Conservation (phyloP, 1,140 invertebrate genomes). For the Anastrepha ludens region DNA sequence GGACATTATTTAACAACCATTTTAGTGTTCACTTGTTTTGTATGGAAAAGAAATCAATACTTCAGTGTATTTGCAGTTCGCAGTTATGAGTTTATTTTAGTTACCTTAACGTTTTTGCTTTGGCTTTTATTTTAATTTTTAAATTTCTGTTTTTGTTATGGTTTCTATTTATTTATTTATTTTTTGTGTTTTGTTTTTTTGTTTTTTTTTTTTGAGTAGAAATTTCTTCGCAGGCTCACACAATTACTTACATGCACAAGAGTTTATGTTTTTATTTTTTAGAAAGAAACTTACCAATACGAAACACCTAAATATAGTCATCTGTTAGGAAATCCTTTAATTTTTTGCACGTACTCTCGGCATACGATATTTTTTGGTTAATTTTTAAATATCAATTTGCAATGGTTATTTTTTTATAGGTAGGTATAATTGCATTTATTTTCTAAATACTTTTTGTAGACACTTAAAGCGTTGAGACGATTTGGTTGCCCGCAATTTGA, state of each 20-base stretch:
- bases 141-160: no score
- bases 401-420: background rate
- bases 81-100: background rate
- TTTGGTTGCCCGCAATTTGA: background rate
- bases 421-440: background rate
- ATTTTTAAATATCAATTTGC: background rate
- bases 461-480: slow-evolving; percentile 43
- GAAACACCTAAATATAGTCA: slow-evolving; percentile 29
- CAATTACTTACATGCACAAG: slow-evolving; percentile 1
- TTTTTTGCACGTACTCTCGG: background rate
- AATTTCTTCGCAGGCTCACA: slow-evolving; percentile 44
- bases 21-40: slow-evolving; percentile 31
- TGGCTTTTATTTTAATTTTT: no score
- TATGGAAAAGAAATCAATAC: background rate
- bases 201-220: background rate
- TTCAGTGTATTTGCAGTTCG: background rate
- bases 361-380: background rate
- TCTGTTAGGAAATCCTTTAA: slow-evolving; percentile 35
- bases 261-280: slow-evolving; percentile 18
- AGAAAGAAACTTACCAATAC: slow-evolving; percentile 35
- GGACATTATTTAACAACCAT: slow-evolving; percentile 57
- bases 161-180: no score
- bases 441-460: background rate
- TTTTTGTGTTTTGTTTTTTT: background rate
- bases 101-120: no score